Percentiles rank a stretch among this genome's conserved stretches.
Conservation (phyloP, 2,797 vertebrate genomes). For the Paramormyrops hopkinsi region DNA sequence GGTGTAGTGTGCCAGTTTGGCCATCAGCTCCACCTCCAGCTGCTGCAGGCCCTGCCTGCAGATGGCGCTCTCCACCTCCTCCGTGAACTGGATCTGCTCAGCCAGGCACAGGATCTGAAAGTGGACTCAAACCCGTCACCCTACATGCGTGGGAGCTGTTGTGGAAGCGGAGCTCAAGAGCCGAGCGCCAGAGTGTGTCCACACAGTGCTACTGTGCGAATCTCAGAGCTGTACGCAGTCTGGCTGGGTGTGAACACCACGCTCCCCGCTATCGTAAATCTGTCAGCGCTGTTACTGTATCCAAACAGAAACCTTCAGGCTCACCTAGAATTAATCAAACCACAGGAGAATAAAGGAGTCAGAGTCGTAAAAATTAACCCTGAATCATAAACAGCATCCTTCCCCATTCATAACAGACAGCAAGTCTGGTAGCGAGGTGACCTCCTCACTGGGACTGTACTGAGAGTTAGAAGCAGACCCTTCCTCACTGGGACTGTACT, state of each 20-base stretch:
- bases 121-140: not conserved
- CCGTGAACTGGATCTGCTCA: slow-evolving; percentile 96
- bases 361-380: not conserved
- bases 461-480: not conserved
- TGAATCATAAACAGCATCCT: not conserved
- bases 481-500: not conserved
- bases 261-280: not conserved
- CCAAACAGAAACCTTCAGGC: not conserved
- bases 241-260: not conserved
- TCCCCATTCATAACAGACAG: not conserved
- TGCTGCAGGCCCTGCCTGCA: slow-evolving; percentile 73
- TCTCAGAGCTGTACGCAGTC: not conserved
- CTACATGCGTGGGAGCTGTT: not conserved
- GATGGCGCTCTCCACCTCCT: slow-evolving; percentile 82
- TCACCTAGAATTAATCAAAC: not conserved
- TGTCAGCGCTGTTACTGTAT: not conserved
- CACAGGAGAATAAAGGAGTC: not conserved
- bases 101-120: slow-evolving; percentile 84
- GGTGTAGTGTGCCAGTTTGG: slow-evolving; percentile 88
- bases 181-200: not conserved
- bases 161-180: too few relatives aligned
- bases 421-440: not conserved
- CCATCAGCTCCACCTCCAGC: slow-evolving; percentile 73
- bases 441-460: not conserved
- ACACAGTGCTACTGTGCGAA: not conserved